phyloP scores from a whole-genome alignment of 2,888 invertebrate genomes.

The Heliconius hortense region DNA sequence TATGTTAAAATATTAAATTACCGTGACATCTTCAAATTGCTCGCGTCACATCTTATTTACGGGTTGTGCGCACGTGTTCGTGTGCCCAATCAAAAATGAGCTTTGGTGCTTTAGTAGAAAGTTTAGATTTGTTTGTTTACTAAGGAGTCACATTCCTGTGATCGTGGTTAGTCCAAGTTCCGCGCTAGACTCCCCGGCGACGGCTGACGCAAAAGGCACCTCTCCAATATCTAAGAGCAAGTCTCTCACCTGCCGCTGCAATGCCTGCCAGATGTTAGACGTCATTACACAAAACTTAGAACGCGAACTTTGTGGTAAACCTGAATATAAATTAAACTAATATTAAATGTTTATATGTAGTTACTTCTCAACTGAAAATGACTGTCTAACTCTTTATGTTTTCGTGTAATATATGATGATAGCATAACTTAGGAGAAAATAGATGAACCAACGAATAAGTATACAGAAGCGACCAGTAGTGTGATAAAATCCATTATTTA shows the following conservation, averaged over 20 bases:
- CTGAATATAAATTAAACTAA: slow-evolving; percentile 1
- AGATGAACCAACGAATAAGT: neutral
- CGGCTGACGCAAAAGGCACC: slow-evolving; percentile 50
- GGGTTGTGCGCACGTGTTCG: slow-evolving; percentile 28
- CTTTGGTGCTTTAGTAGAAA: neutral
- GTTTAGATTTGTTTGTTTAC: slow-evolving; percentile 13
- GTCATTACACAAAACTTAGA: slow-evolving; percentile 17
- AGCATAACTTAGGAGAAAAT: neutral
- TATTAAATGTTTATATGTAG: neutral
- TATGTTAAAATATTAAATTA: slow-evolving; percentile 44
- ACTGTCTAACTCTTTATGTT: neutral
- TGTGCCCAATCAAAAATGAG: neutral
- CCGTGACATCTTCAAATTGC: slow-evolving; percentile 48
- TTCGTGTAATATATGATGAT: neutral
- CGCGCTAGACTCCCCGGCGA: slow-evolving; percentile 45
- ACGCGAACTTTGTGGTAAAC: neutral
- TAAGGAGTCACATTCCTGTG: slow-evolving; percentile 25
- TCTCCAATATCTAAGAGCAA: slow-evolving; percentile 50
- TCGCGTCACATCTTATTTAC: slow-evolving; percentile 52
- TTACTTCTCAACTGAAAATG: neutral
- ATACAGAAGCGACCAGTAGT: too few species aligned
- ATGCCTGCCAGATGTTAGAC: slow-evolving; percentile 15
- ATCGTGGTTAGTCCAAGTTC: slow-evolving; percentile 44
- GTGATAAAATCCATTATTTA: too few species aligned
- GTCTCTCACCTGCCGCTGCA: slow-evolving; percentile 31